Evolutionary conservation across 2,113 vertebrate species (phyloP).

Genomic region (Nesoenas mayeri): DNA sequence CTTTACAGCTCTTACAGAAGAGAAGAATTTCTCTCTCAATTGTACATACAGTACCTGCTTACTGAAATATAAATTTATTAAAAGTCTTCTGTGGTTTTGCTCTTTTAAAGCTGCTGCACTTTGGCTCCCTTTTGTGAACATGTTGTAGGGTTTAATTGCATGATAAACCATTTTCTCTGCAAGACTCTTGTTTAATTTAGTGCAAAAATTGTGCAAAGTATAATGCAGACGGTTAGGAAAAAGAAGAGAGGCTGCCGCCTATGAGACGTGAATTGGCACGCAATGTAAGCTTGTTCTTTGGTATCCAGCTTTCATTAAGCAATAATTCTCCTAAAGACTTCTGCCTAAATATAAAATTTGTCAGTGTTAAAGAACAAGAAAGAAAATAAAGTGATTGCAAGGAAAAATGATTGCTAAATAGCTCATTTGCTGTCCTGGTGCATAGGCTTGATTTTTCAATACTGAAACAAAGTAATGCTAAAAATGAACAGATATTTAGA

Average conservation of each 20-base stretch:
- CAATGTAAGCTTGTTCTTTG: background rate
- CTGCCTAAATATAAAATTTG: conserved; percentile 25
- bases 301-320: background rate
- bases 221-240: background rate
- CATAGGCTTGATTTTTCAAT: conserved; percentile 30
- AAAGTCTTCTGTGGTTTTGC: background rate
- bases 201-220: background rate
- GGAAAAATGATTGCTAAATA: conserved; percentile 5
- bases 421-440: background rate
- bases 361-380: background rate
- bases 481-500: conserved; percentile 9
- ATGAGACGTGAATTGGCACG: background rate
- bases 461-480: background rate
- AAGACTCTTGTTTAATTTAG: background rate
- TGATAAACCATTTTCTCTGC: background rate
- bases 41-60: background rate
- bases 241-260: background rate
- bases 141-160: background rate
- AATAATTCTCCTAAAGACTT: conserved; percentile 3
- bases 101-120: background rate
- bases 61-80: background rate
- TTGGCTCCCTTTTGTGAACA: background rate
- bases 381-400: conserved; percentile 15
- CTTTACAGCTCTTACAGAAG: background rate
- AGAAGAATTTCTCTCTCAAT: background rate